Conservation (phyloP, 2,888 invertebrate species). For the Ichneumoninae sp. region DNA sequence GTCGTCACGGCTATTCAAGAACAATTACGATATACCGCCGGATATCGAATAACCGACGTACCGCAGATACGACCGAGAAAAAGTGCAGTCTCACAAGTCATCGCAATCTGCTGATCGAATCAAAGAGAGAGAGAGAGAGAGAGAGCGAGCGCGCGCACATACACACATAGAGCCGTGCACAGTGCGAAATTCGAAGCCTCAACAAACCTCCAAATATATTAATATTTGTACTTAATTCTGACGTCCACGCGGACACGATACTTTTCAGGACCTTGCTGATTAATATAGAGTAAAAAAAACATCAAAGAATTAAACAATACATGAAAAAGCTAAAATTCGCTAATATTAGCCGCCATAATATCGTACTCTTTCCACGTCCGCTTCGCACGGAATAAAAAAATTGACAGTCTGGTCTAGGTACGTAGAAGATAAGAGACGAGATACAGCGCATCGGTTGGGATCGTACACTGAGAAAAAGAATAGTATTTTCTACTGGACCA, state of each 20-base stretch:
- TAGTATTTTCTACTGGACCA: too few relatives aligned
- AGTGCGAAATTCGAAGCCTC: constrained; percentile 34
- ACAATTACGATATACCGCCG: constrained; percentile 62
- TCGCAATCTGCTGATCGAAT: constrained; percentile 52
- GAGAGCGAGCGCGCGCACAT: neutral
- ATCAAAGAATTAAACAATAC: constrained; percentile 26
- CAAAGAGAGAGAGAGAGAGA: neutral
- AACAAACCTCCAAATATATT: constrained; percentile 44
- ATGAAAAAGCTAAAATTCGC: constrained; percentile 46
- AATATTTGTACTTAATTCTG: constrained; percentile 61
- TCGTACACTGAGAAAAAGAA: too few relatives aligned
- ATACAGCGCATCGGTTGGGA: neutral
- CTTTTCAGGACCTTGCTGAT: constrained; percentile 35
- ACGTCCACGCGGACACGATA: constrained; percentile 40
- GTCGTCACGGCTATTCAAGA: constrained; percentile 54
- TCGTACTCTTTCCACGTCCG: constrained; percentile 10
- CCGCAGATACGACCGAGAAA: constrained; percentile 43
- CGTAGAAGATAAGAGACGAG: neutral
- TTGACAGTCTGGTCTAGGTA: neutral
- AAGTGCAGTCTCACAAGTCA: constrained; percentile 25
- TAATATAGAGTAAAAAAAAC: constrained; percentile 24
- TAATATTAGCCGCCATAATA: constrained; percentile 61
- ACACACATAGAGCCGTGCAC: constrained; percentile 6
- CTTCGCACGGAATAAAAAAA: constrained; percentile 5
- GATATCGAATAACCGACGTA: too few relatives aligned